phyloP scores from a whole-genome alignment of 2,888 invertebrate species.

The Apocheima hispidaria region DNA sequence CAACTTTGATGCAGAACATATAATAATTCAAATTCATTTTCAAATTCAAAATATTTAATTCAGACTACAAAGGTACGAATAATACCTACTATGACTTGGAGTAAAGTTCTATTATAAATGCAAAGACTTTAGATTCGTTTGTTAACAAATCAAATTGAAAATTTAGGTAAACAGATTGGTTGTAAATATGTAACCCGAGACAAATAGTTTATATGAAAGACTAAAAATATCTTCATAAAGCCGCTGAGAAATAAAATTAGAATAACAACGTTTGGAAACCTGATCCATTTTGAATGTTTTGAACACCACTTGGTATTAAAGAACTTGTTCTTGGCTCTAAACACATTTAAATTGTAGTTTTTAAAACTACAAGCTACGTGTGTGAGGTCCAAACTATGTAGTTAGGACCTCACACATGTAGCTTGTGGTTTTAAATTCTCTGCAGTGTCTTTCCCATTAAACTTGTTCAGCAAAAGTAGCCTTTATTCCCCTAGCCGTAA shows the following conservation, averaged over 20 bases:
- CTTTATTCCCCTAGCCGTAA: conserved; percentile 12
- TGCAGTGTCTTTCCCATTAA: conserved; percentile 2
- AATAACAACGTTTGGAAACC: conserved; percentile 23
- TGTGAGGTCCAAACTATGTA: conserved; percentile 37
- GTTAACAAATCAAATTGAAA: conserved; percentile 10
- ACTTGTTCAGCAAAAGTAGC: background rate
- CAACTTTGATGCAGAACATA: no score
- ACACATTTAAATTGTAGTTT: conserved; percentile 40
- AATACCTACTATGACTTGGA: no score
- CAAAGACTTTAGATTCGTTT: background rate
- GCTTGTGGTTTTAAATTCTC: background rate
- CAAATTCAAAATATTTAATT: no score
- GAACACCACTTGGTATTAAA: conserved; percentile 5
- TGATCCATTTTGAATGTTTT: conserved; percentile 15
- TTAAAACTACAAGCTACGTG: conserved; percentile 28
- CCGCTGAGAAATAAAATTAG: conserved; percentile 15
- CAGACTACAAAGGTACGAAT: no score
- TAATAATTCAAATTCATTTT: no score
- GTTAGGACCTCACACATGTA: no score
- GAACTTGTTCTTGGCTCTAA: conserved; percentile 20
- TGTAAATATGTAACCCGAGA: background rate
- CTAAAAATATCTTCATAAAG: conserved; percentile 14
- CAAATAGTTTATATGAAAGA: background rate
- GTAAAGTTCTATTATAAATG: background rate
- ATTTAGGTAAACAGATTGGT: background rate